Conservation (phyloP, 2,888 invertebrate genomes). For the Prosopocoilus inquinatus region DNA sequence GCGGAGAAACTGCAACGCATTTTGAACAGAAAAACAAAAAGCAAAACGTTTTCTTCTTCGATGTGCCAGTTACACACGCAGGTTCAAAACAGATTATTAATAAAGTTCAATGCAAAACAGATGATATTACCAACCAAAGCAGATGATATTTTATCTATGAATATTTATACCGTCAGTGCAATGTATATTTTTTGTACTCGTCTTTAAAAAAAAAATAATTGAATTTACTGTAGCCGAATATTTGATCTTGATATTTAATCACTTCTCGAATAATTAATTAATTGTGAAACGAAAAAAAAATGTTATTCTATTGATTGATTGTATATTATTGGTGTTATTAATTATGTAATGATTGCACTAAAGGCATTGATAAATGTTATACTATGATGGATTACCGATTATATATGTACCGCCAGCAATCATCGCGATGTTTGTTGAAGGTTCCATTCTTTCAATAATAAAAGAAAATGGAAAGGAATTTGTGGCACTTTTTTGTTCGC, state of each 20-base stretch:
- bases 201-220: too few relatives aligned
- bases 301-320: neutral
- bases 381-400: neutral
- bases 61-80: too few relatives aligned
- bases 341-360: neutral
- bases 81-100: too few relatives aligned
- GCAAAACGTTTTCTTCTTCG: neutral
- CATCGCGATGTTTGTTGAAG: neutral
- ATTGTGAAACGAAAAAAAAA: neutral
- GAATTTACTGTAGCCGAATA: too few relatives aligned
- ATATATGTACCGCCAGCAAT: neutral
- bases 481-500: neutral
- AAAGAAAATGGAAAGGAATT: neutral
- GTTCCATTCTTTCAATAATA: neutral
- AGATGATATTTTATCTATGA: too few relatives aligned
- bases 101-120: too few relatives aligned
- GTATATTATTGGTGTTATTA: neutral
- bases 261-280: too few relatives aligned
- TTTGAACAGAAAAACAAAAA: conserved; percentile 1
- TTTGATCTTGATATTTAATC: too few relatives aligned
- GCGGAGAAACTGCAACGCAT: conserved; percentile 12
- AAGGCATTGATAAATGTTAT: neutral
- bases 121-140: too few relatives aligned
- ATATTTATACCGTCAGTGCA: too few relatives aligned
- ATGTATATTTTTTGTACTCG: too few relatives aligned